Evolutionary conservation across 2,113 vertebrate species (phyloP), one percentile per base, ranked within the genome.

Genomic region (Empidonax traillii): DNA sequence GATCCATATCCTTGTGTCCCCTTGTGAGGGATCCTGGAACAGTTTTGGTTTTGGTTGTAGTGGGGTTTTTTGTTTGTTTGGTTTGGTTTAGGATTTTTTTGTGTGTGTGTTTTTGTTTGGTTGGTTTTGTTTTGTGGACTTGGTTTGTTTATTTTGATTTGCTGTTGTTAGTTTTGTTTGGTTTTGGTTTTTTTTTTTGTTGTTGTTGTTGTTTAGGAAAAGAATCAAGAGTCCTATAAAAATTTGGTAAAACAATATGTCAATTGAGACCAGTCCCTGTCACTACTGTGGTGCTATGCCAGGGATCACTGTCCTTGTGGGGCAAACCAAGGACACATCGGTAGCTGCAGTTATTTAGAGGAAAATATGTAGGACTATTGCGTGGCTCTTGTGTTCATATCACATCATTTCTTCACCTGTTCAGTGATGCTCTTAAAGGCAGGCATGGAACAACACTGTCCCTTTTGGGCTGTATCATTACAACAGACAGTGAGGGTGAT

Each of bases 321-420:
- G 67, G 43, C 58, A 49, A 79, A 41, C 41, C n/a, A 47, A 49
- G 67, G 52, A 22, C 10, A 24, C 12, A 23, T 4, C 9, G 20
- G 18, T 12, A 55, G 8, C 22, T 63, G 12, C 13, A 25, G 24
- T 21, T 46, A n/a, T 72, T 79, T 49, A 63, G 35, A 80, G 58
- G 14, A 79, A 58, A 86, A 89, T 7, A 37, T 1, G 3, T 1
- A 28, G 24, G 27, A 27, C 5, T 53, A 0, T 6, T 10, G 6
- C 0, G 0, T 25, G n/a, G 37, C 33, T 83, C 21, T 56, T 49
- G 76, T 25, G n/a, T 21, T 52, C 5, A 18, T 7, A 66, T 9
- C 28, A 5, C 19, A 30, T 21, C 30, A 49, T 27, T 11, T 59
- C 55, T 35, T 56, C 35, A 19, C 6, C 31, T 81, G 18, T 8